Base-by-base conservation (phyloP, 30 jellyfish, hydroid and myxozoan species). In the Sanderia malayensis region DNA sequence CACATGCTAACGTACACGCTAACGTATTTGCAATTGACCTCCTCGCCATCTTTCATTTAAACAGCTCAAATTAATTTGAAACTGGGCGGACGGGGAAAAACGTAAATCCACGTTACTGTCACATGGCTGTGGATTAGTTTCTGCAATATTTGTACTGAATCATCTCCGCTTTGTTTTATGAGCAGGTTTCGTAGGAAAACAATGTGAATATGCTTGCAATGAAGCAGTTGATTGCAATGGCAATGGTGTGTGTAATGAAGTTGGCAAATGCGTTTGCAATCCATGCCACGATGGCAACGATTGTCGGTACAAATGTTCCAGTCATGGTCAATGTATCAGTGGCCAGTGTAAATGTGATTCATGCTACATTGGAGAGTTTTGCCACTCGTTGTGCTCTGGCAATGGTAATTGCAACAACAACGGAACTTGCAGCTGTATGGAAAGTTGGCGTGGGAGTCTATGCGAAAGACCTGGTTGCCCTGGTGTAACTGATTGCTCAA, bases 381-480 rank as follows among this genome's bases (percentile, higher is more conserved):
- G 90, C 53, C 77, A 79, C 18, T 67, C 82, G 7, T 4, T 53
- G 76, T 79, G 90, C 28, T 79, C 83, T 26, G 82, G 76, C 34
- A 79, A 61, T 25, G 90, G 90, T 44, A 31, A 29, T 6, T 79
- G 90, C 47, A 33, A 19, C 70, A 33, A 19, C 70, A 62, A 76
- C 23, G 70, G 58, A 17, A 24, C 82, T 0, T 79, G 90, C 67
- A 4, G 60, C 30, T 79, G 90, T 57, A 26, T 68, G 1, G 82
- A 67, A 18, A 79, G 44, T 18, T 79, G 90, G 90, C 74, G 82
- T 2, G 90, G 90, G n/a, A 4, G 4, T 11, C 26, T 79, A 24
- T 79, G 90, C 77, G 72, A 79, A 46, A 67, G 44, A 28, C 82
- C 90, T 2, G 90, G 90, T 4, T 79, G 90, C 33, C 90, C 90